Percentiles rank a stretch among this genome's conserved stretches.
phyloP scores from a whole-genome alignment of 1,140 invertebrate species.

The Littorina saxatilis region DNA sequence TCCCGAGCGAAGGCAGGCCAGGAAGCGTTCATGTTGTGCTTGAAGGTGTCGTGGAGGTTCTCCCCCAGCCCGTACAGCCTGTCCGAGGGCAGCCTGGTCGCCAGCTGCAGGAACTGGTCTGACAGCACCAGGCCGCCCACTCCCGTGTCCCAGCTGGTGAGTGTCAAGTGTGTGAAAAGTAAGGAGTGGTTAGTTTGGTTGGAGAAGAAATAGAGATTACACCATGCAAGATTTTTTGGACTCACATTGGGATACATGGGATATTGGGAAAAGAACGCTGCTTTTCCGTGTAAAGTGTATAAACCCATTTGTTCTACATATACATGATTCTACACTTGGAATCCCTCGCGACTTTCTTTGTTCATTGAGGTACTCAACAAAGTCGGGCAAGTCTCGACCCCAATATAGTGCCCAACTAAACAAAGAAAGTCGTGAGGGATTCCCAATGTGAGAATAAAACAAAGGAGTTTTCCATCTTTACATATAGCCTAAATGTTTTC shows the following conservation, averaged over 20 bases:
- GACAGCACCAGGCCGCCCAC: constrained; percentile 81
- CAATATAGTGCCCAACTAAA: no score
- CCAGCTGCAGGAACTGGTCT: constrained; percentile 91
- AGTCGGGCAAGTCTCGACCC: no score
- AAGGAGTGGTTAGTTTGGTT: neutral
- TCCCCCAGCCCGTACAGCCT: constrained; percentile 91
- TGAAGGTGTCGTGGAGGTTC: constrained; percentile 78
- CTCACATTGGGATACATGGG: neutral
- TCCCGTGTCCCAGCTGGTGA: constrained; percentile 11
- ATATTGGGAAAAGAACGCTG: neutral
- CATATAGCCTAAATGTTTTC: no score
- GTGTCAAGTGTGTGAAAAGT: no score
- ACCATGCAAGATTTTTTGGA: neutral
- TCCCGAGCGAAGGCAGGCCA: constrained; percentile 77
- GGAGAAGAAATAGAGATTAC: neutral
- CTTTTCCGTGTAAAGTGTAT: neutral
- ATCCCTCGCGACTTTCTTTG: no score
- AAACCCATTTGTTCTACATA: neutral
- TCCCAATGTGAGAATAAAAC: no score
- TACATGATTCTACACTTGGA: no score
- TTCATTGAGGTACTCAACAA: no score
- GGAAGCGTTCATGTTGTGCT: constrained; percentile 68
- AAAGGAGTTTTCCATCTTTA: no score
- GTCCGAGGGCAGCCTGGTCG: constrained; percentile 82
- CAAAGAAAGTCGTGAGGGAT: no score